These are phyloP conservation scores for Tringa solitaria DNA, from an alignment of 2,113 vertebrate genomes.

Conservation along the genomic window DNA sequence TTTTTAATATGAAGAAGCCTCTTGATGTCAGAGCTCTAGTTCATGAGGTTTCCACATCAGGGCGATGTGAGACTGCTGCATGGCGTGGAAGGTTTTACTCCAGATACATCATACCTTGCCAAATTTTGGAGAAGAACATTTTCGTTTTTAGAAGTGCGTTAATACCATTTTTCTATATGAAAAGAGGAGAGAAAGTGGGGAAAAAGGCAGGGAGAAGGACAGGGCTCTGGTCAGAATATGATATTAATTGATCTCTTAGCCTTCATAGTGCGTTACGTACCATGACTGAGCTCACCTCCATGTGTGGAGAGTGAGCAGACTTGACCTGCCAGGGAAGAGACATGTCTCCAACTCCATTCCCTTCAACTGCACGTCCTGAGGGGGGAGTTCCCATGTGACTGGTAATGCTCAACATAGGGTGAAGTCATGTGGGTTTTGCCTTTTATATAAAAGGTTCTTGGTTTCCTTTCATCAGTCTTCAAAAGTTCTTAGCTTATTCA, in stretches of 20 bases:
- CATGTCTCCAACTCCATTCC: background rate
- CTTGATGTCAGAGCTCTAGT: background rate
- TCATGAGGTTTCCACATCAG: background rate
- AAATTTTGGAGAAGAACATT: background rate
- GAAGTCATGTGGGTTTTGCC: constrained; percentile 27
- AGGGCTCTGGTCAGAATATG: background rate
- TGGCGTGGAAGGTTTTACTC: background rate
- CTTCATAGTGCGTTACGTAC: background rate
- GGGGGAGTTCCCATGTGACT: background rate
- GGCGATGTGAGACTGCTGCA: background rate
- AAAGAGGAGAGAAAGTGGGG: background rate
- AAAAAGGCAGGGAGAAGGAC: background rate
- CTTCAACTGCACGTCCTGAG: background rate
- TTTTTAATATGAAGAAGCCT: background rate
- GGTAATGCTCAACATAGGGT: background rate
- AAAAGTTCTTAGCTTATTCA: background rate
- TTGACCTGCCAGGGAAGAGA: background rate
- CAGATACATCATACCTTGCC: background rate
- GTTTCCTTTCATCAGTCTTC: constrained; percentile 21
- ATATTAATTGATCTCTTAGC: background rate
- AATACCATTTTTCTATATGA: background rate
- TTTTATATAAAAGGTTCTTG: background rate
- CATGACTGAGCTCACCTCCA: background rate
- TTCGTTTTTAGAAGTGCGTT: background rate
- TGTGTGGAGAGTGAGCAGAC: background rate